Evolutionary conservation across 2,797 vertebrate species (phyloP), one percentile per base, ranked within the genome.

Genomic region (Moxostoma hubbsi): DNA sequence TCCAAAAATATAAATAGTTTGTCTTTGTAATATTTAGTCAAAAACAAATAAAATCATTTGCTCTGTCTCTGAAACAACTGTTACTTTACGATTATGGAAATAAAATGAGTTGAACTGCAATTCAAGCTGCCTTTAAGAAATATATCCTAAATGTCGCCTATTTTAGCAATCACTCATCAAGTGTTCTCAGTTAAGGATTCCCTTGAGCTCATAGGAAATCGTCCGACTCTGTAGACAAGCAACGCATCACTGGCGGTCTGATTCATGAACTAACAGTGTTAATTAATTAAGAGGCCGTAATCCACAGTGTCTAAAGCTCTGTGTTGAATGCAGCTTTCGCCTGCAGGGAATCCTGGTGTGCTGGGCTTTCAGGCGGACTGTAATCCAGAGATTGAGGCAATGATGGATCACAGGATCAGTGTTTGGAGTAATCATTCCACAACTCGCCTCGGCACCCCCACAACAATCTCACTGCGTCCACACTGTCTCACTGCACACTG

Each of bases 341-440:
- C 81, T 71, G 72, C 50, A 75, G 57, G 79, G 76, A 71, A 72
- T 73, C 43, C 36, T 65, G 73, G 76, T 81, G 68, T 67, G n/a
- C n/a, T 54, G 59, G 11, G 9, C 61, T 76, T 75, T 59, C 18
- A 63, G 15, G 57, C 24, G 11, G 36, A 46, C 36, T 75, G 69
- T 75, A 82, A 85, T 71, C 78, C 83, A 50, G 53, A 71, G 72
- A 81, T 63, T 75, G 65, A 83, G 67, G 51, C 58, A 79, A 77
- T 83, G 84, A 85, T 83, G 76, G 75, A 83, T 83, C 71, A 18
- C 84, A 72, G 84, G 79, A 81, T 81, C 73, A 24, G 24, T 24
- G 76, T 57, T 77, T 64, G 57, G 67, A 80, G 83, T 80, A 82
- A 80, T 84, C 73, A 70, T 80, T 77, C 68, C 70, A 69, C 47